Percentiles rank a stretch among this genome's conserved stretches.
Conservation (phyloP, 1,140 invertebrate species). For the Chironomus tepperi region DNA sequence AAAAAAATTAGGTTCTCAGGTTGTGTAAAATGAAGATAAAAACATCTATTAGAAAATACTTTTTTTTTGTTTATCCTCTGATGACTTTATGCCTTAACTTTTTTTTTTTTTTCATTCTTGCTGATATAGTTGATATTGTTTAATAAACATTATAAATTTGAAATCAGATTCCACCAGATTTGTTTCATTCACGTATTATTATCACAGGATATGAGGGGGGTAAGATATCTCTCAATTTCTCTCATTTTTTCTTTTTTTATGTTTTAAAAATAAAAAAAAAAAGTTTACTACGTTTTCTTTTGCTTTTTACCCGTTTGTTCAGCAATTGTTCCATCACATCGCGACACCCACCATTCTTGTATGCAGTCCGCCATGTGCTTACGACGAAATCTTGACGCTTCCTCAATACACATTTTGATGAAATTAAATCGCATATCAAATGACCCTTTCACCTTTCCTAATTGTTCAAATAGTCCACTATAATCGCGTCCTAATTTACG, state of each 20-base stretch:
- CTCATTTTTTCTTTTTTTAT: background rate
- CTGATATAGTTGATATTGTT: too few species aligned
- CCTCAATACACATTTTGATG: conserved; percentile 64
- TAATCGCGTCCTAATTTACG: conserved; percentile 52
- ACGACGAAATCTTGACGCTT: conserved; percentile 72
- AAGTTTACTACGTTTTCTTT: background rate
- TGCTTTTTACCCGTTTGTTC: background rate
- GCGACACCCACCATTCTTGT: conserved; percentile 38
- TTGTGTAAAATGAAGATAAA: too few species aligned
- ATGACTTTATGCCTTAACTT: too few species aligned
- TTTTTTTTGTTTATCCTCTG: too few species aligned
- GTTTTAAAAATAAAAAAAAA: background rate
- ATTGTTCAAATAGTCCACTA: conserved; percentile 55
- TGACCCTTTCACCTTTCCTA: conserved; percentile 62
- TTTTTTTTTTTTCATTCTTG: too few species aligned
- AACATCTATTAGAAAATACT: too few species aligned
- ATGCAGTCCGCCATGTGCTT: conserved; percentile 53
- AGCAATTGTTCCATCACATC: background rate
- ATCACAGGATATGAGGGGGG: background rate
- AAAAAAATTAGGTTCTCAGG: too few species aligned
- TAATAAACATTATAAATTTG: too few species aligned
- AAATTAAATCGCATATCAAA: conserved; percentile 57
- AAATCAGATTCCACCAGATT: background rate
- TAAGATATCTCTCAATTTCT: background rate
- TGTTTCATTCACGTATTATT: background rate